A percentile compares a stretch with the other conserved stretches of the same genome.
Evolutionary conservation across 2,797 vertebrate genomes (phyloP).

Genomic region (Heteromormyrus szaboi): DNA sequence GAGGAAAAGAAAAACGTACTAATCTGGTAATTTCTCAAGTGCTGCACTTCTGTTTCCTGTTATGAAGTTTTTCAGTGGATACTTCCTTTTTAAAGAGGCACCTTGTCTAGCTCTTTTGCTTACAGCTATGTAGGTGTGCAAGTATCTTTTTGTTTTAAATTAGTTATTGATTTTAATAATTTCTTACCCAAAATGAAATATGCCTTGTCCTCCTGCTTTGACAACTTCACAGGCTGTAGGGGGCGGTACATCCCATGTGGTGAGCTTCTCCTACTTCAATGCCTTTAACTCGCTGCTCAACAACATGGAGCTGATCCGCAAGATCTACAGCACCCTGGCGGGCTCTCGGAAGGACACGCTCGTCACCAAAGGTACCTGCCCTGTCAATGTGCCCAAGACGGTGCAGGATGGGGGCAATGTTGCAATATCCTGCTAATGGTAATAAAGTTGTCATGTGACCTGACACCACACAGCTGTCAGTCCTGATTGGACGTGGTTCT

Average conservation of each 20-base stretch:
- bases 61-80: neutral
- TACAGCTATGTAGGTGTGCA: neutral
- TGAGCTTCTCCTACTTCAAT: conserved; percentile 98
- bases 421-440: neutral
- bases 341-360: conserved; percentile 83
- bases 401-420: neutral
- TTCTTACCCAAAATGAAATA: neutral
- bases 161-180: neutral
- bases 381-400: neutral
- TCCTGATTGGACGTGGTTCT: neutral
- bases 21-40: neutral
- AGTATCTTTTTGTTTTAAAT: neutral
- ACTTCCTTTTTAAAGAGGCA: neutral
- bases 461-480: neutral
- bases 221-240: conserved; percentile 74
- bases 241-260: conserved; percentile 86
- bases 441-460: neutral
- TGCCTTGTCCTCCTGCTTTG: neutral
- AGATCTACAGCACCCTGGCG: conserved; percentile 95
- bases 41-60: neutral
- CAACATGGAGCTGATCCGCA: conserved; percentile 96
- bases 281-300: conserved; percentile 95
- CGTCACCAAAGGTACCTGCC: conserved; percentile 82
- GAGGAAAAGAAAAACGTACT: neutral
- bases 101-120: neutral